A percentile compares a stretch with the other conserved stretches of the same genome.
Conservation (phyloP, 1,140 invertebrate genomes). For the Gryllus bimaculatus region DNA sequence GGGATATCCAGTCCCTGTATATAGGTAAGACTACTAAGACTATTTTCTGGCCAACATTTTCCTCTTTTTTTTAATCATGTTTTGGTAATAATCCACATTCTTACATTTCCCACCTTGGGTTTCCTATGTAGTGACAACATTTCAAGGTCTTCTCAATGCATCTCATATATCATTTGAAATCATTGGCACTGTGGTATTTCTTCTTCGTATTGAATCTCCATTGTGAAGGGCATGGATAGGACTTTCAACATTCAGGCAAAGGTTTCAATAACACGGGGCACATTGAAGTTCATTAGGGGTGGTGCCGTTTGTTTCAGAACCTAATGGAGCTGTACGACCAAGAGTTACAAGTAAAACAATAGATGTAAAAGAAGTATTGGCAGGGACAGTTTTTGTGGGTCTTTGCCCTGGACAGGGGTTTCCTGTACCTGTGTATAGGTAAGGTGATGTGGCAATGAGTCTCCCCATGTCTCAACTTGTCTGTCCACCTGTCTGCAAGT, state of each 20-base stretch:
- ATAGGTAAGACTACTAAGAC: slow-evolving; percentile 27
- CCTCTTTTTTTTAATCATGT: too few relatives aligned
- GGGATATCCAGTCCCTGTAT: slow-evolving; percentile 30
- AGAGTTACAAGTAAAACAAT: slow-evolving; percentile 35
- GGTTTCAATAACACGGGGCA: not conserved
- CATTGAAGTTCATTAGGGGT: not conserved
- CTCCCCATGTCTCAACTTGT: too few relatives aligned
- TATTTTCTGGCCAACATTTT: too few relatives aligned
- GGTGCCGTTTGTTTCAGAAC: slow-evolving; percentile 35
- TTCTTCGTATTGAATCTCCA: not conserved
- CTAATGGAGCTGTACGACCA: slow-evolving; percentile 38
- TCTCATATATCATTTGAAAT: too few relatives aligned
- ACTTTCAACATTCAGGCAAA: not conserved
- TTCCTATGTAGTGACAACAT: too few relatives aligned
- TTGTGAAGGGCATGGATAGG: not conserved
- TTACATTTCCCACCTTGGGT: too few relatives aligned
- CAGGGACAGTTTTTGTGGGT: slow-evolving; percentile 32
- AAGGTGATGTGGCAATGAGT: slow-evolving; percentile 12
- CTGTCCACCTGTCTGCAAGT: too few relatives aligned
- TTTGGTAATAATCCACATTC: too few relatives aligned
- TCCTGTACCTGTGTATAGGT: slow-evolving; percentile 33
- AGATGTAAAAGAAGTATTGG: slow-evolving; percentile 33
- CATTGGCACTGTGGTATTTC: not conserved
- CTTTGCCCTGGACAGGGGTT: slow-evolving; percentile 31
- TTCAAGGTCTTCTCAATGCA: too few relatives aligned